phyloP scores from a whole-genome alignment of 2,797 vertebrate species.

The Selene dorsalis region DNA sequence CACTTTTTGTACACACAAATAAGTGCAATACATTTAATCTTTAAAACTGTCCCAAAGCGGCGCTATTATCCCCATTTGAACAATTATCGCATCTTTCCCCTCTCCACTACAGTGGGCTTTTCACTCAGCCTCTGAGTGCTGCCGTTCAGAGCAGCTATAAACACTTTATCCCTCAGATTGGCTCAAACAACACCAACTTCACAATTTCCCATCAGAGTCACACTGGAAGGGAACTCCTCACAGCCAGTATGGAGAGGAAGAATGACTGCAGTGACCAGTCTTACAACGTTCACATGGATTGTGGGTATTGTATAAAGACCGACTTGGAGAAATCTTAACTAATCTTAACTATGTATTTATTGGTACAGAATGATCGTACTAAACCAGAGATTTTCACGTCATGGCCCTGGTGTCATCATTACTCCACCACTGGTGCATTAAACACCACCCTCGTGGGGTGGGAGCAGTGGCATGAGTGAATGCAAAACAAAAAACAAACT shows the following conservation, averaged over 20 bases:
- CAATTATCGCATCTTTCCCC: background rate
- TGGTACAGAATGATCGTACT: background rate
- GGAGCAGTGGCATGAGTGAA: constrained; percentile 37
- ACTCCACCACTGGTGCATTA: constrained; percentile 39
- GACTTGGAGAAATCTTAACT: background rate
- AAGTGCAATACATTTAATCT: background rate
- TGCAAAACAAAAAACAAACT: constrained; percentile 61
- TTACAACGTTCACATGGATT: background rate
- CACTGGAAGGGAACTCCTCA: background rate
- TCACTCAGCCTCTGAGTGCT: background rate
- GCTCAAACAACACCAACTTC: background rate
- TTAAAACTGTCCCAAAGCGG: background rate
- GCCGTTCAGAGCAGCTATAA: background rate
- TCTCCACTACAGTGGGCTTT: background rate
- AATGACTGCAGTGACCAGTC: background rate
- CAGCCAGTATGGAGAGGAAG: background rate
- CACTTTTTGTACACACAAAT: background rate
- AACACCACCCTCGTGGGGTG: constrained; percentile 40
- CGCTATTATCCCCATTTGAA: background rate
- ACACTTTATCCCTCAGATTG: background rate
- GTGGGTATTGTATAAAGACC: background rate
- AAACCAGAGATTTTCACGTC: background rate
- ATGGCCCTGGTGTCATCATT: constrained; percentile 11
- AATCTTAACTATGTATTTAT: background rate
- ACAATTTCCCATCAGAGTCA: background rate